Percentiles rank a stretch among this genome's conserved stretches.
Evolutionary conservation across 2,113 vertebrate genomes (phyloP).

Genomic region (Microtus pennsylvanicus): DNA sequence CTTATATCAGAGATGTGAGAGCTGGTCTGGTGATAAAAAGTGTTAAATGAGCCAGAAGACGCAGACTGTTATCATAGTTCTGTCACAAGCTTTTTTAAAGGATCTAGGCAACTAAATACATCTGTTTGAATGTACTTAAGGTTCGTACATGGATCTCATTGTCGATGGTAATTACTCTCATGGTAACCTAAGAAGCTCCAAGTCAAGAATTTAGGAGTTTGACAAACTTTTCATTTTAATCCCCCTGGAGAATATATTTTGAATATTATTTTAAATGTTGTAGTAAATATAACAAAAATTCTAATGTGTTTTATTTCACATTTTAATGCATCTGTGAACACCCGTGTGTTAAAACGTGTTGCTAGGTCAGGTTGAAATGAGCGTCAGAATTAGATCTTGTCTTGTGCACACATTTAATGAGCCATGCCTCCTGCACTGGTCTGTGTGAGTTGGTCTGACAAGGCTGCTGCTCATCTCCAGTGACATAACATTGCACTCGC

Average conservation of each 20-base stretch:
- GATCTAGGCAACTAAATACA: neutral
- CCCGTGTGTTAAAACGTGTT: slow-evolving; percentile 32
- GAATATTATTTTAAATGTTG: slow-evolving; percentile 42
- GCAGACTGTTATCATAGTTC: neutral
- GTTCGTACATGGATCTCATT: neutral
- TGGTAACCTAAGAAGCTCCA: neutral
- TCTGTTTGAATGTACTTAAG: neutral
- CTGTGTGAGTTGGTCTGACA: slow-evolving; percentile 8
- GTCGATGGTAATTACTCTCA: neutral
- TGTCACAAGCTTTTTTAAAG: neutral
- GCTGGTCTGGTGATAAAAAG: neutral
- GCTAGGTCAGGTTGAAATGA: slow-evolving; percentile 39
- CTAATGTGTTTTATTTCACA: slow-evolving; percentile 39
- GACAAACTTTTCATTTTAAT: slow-evolving; percentile 15
- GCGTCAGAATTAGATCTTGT: slow-evolving; percentile 34
- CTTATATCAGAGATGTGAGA: neutral
- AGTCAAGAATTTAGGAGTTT: neutral
- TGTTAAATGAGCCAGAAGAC: neutral
- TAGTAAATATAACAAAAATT: slow-evolving; percentile 50
- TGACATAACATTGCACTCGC: neutral
- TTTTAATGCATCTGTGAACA: slow-evolving; percentile 11
- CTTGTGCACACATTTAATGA: slow-evolving; percentile 6
- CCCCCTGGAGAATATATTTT: neutral
- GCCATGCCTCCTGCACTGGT: neutral
- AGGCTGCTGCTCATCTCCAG: neutral